Conservation (phyloP, 2,797 vertebrate species). For the Botia kubotai region DNA sequence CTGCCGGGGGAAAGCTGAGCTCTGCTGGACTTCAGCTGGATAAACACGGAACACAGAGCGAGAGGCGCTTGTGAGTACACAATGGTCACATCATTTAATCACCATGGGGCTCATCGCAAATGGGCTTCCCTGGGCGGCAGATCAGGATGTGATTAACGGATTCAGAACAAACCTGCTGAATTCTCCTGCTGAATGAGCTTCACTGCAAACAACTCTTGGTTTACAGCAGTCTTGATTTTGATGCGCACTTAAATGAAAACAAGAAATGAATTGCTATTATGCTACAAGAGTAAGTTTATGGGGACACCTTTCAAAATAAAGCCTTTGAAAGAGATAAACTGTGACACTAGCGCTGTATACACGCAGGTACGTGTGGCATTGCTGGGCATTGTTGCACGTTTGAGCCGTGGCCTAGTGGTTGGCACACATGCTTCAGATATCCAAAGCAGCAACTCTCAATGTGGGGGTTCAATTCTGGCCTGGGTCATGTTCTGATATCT, state of each 20-base stretch:
- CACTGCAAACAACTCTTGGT: not conserved
- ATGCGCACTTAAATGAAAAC: not conserved
- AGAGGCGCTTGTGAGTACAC: slow-evolving; percentile 78
- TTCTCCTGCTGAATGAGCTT: slow-evolving; percentile 12
- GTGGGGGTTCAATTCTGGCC: no score
- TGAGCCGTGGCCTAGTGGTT: no score
- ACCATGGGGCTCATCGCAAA: slow-evolving; percentile 62
- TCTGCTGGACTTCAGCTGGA: slow-evolving; percentile 81
- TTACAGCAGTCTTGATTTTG: slow-evolving; percentile 3
- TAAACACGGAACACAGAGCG: slow-evolving; percentile 78
- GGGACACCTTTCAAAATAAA: not conserved
- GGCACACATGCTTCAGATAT: no score
- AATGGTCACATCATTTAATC: slow-evolving; percentile 58
- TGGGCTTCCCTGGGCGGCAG: slow-evolving; percentile 68
- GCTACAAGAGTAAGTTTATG: not conserved
- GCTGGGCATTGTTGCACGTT: no score
- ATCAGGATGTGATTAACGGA: slow-evolving; percentile 67
- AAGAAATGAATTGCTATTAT: not conserved
- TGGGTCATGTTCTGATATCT: no score
- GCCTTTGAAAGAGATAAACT: no score
- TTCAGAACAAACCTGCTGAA: slow-evolving; percentile 20
- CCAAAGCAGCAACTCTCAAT: no score
- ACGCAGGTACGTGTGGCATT: no score
- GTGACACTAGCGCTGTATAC: no score
- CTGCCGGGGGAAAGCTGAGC: slow-evolving; percentile 62